phyloP scores from a whole-genome alignment of 2,888 invertebrate genomes.

The Epinotia demarniana region DNA sequence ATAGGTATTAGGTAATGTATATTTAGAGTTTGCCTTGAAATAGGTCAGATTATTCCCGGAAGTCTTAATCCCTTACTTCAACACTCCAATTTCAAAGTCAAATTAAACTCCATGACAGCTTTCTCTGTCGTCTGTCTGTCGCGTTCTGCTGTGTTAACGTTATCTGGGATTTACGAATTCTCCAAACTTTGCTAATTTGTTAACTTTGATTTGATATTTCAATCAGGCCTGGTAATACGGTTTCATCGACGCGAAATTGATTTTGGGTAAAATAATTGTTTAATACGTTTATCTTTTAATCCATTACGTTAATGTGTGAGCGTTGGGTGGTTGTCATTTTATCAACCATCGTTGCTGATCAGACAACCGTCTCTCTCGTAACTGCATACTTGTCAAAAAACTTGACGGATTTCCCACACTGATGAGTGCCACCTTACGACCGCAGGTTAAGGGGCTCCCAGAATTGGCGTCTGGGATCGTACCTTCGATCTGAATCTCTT shows the following conservation, averaged over 20 bases:
- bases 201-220: constrained; percentile 44
- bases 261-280: constrained; percentile 18
- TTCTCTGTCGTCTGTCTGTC: constrained; percentile 12
- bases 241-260: constrained; percentile 22
- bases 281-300: not conserved
- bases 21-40: not conserved
- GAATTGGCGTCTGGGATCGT: too few relatives aligned
- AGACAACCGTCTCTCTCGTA: too few relatives aligned
- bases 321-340: too few relatives aligned
- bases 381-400: too few relatives aligned
- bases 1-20: too few relatives aligned
- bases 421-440: too few relatives aligned
- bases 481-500: too few relatives aligned
- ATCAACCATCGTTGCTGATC: too few relatives aligned
- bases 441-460: too few relatives aligned
- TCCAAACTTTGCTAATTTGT: constrained; percentile 37
- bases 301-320: too few relatives aligned
- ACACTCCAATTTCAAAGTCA: constrained; percentile 2
- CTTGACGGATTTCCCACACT: too few relatives aligned
- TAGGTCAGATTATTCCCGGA: not conserved
- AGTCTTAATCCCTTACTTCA: not conserved
- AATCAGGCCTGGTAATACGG: constrained; percentile 33
- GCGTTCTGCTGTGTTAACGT: not conserved
- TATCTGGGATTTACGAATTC: constrained; percentile 28
- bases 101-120: constrained; percentile 28